Evolutionary conservation across 2,888 invertebrate species (phyloP), one percentile per base, ranked within the genome.

Genomic region (Molorchus minor): DNA sequence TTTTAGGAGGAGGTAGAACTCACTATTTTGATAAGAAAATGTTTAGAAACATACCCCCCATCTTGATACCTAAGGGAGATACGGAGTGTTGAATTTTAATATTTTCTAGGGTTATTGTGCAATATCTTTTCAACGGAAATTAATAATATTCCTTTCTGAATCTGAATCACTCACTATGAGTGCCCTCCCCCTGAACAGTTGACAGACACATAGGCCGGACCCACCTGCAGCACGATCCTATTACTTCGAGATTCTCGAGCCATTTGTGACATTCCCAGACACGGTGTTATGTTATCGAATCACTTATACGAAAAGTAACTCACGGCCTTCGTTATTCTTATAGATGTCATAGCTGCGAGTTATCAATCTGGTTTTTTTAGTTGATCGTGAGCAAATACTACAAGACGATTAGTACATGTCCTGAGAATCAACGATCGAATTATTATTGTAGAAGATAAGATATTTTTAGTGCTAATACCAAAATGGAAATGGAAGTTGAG

Each of bases 211-310:
- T 52, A 1, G 41, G 16, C 30, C 13, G 13, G 25, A 25, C 53
- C 35, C 46, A 56, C 56, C 56, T 56, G 47, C 56, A 56, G 41
- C 47, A 21, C 45, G 49, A 47, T 40, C 47, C 49, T 33, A 56
- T 41, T 52, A 41, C 52, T 13, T 52, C 45, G 43, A 58, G 60
- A 56, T 45, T 56, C 55, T 36, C 47, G 21, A 66, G 59, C 57
- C 61, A 59, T 61, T n/a, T 62, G 54, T 60, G 64, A 56, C 67
- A 67, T 67, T 67, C 67, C 55, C 67, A 67, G 67, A 67, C 65
- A 46, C 56, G 49, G 65, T 65, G 62, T 67, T 65, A 67, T 67
- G 65, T 67, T 67, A 67, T 67, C 65, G 67, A 67, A 60, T 62
- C 57, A 58, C 57, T 65, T 67, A 65, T 65, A 51, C 60, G 57